These are phyloP conservation scores for Chloroclystis v-ata DNA, from an alignment of 2,888 invertebrate species.

Conservation along the genomic window DNA sequence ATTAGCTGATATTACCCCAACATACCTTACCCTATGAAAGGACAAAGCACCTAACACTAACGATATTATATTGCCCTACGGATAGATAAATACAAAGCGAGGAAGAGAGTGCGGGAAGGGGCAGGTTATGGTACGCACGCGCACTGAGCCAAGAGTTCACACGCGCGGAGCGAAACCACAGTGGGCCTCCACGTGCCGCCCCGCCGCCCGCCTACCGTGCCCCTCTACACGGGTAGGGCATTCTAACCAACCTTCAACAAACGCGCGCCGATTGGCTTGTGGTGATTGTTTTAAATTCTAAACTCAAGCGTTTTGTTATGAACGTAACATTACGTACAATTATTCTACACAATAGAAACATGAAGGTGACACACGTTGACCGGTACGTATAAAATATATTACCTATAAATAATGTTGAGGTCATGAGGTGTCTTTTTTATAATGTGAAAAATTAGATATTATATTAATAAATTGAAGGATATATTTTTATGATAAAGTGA, in stretches of 20 bases:
- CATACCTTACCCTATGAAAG: not conserved
- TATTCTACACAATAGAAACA: too few relatives aligned
- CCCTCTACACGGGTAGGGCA: constrained; percentile 41
- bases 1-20: not conserved
- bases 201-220: constrained; percentile 38
- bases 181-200: constrained; percentile 77
- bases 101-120: constrained; percentile 51
- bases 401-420: too few relatives aligned
- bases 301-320: not conserved
- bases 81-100: constrained; percentile 43
- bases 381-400: too few relatives aligned
- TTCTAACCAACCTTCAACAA: constrained; percentile 63
- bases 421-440: too few relatives aligned
- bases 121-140: constrained; percentile 65
- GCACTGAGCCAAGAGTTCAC: constrained; percentile 70
- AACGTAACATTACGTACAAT: too few relatives aligned
- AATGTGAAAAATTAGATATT: too few relatives aligned
- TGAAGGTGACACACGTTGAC: too few relatives aligned
- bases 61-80: constrained; percentile 52
- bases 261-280: constrained; percentile 51
- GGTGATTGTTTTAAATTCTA: constrained; percentile 22
- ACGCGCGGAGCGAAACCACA: constrained; percentile 70
- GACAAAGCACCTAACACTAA: constrained; percentile 43
- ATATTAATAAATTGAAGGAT: too few relatives aligned
- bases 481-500: too few relatives aligned